Evolutionary conservation across 1,140 invertebrate genomes (phyloP).

Genomic region (Trachymyrmex cornetzi): DNA sequence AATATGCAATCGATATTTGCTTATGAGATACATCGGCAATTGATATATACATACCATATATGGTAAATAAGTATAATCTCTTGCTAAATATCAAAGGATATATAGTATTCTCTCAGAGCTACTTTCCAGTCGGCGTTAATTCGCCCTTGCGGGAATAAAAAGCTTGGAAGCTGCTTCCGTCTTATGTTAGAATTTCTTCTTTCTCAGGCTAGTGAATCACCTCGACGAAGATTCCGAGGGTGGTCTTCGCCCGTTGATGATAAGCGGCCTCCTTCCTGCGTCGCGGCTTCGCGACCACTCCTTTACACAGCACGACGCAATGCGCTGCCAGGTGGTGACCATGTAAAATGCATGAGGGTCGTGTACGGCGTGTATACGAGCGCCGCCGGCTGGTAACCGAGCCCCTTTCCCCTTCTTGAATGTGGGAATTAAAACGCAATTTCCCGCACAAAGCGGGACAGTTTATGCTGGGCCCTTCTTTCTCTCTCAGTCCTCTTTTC

Average conservation of each 20-base stretch:
- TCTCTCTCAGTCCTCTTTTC: conserved; percentile 42
- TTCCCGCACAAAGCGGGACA: conserved; percentile 85
- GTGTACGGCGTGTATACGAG: conserved; percentile 79
- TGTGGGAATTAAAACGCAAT: conserved; percentile 87
- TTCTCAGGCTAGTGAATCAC: conserved; percentile 45
- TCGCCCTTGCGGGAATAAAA: conserved; percentile 22
- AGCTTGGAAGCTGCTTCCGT: neutral
- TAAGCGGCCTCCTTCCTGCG: conserved; percentile 59
- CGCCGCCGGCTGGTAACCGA: conserved; percentile 72
- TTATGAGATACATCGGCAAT: neutral
- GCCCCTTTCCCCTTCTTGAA: conserved; percentile 76
- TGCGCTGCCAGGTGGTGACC: conserved; percentile 74
- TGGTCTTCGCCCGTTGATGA: conserved; percentile 59
- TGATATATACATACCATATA: neutral
- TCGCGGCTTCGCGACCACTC: conserved; percentile 45
- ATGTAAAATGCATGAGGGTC: conserved; percentile 85
- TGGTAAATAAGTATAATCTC: neutral
- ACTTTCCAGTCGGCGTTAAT: conserved; percentile 15
- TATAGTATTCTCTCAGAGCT: neutral
- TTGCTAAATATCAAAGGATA: neutral
- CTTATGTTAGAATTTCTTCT: conserved; percentile 21
- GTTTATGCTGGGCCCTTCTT: conserved; percentile 82
- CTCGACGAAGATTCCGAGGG: conserved; percentile 29
- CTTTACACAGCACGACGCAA: conserved; percentile 63
- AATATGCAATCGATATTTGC: neutral